These are phyloP conservation scores for Campoplex capitator DNA, from an alignment of 2,888 invertebrate species.

Conservation along the genomic window DNA sequence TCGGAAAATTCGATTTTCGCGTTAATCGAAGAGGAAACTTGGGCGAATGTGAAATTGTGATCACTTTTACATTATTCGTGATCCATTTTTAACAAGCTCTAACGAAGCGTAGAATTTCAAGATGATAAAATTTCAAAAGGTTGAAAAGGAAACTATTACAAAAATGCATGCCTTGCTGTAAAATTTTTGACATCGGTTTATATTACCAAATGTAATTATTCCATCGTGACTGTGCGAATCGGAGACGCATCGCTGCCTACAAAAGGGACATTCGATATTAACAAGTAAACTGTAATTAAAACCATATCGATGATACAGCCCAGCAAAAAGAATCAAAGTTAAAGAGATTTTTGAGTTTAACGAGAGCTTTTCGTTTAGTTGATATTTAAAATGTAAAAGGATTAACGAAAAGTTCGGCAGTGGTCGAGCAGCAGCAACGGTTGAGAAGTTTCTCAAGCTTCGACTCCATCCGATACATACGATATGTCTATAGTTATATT, in stretches of 20 bases:
- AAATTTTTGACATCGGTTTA: too few relatives aligned
- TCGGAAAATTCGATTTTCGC: slow-evolving; percentile 38
- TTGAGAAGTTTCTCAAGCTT: slow-evolving; percentile 37
- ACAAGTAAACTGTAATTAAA: not conserved
- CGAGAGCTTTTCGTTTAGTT: slow-evolving; percentile 25
- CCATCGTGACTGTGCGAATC: not conserved
- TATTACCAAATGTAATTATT: not conserved
- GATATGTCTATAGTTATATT: slow-evolving; percentile 25
- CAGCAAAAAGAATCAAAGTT: not conserved
- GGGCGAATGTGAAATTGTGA: not conserved
- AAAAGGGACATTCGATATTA: not conserved
- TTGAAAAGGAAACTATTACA: not conserved
- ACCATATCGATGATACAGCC: not conserved
- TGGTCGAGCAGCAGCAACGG: slow-evolving; percentile 38
- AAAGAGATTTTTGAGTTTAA: not conserved
- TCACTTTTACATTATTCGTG: not conserved
- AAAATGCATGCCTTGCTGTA: too few relatives aligned
- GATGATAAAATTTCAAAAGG: not conserved
- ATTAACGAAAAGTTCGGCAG: slow-evolving; percentile 13
- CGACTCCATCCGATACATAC: not conserved
- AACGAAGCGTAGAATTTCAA: not conserved
- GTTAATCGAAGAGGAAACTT: slow-evolving; percentile 39
- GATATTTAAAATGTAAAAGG: slow-evolving; percentile 5
- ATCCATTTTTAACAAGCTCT: not conserved
- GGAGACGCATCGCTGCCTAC: not conserved